Evolutionary conservation across 2,888 invertebrate genomes (phyloP).

Genomic region (Pilophorus perplexus): DNA sequence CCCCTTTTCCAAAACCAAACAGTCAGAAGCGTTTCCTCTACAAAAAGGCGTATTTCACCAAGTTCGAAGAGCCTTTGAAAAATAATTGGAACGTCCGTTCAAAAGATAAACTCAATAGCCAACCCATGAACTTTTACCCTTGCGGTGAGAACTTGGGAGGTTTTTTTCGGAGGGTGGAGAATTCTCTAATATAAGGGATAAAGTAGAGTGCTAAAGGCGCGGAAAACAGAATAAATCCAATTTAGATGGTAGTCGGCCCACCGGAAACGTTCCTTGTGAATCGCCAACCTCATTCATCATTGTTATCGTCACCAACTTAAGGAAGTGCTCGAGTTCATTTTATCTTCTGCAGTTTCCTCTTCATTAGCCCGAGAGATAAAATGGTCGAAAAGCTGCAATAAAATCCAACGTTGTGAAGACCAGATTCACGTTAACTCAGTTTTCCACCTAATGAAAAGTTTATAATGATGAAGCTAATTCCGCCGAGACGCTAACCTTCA

Average conservation of each 20-base stretch:
- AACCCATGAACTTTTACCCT: background rate
- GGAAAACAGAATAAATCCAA: slow-evolving; percentile 34
- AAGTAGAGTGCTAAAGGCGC: slow-evolving; percentile 10
- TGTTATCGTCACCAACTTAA: slow-evolving; percentile 31
- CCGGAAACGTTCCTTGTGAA: slow-evolving; percentile 15
- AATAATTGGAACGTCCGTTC: background rate
- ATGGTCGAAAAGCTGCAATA: too few relatives aligned
- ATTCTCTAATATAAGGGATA: background rate
- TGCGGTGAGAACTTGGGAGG: background rate
- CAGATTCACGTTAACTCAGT: too few relatives aligned
- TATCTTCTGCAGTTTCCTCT: slow-evolving; percentile 28
- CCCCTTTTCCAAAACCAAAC: background rate
- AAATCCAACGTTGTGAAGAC: too few relatives aligned
- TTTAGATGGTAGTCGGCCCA: slow-evolving; percentile 27
- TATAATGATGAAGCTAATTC: too few relatives aligned
- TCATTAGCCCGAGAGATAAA: too few relatives aligned
- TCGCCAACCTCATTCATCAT: slow-evolving; percentile 31
- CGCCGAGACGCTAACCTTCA: too few relatives aligned
- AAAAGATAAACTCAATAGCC: background rate
- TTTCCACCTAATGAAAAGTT: too few relatives aligned
- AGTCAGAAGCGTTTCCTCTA: background rate
- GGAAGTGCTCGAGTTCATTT: slow-evolving; percentile 26
- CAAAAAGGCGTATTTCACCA: too few relatives aligned
- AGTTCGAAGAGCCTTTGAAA: background rate
- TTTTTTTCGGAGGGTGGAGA: background rate